These are phyloP conservation scores for Ciconia maguari DNA, from an alignment of 2,113 vertebrate species.

Conservation along the genomic window DNA sequence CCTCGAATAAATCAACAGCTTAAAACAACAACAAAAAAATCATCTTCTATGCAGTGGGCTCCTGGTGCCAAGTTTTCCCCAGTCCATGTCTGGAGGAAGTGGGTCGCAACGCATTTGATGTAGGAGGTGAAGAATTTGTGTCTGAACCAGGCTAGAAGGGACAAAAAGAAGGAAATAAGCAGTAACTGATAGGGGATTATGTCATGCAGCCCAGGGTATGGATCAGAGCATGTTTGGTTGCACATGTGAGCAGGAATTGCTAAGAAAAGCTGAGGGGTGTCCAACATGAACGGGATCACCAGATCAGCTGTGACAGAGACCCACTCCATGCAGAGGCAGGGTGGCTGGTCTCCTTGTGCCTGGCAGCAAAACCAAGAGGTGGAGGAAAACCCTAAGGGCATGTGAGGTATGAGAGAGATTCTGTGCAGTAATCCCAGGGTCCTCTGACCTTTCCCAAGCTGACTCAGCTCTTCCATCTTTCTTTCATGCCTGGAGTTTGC, in stretches of 20 bases:
- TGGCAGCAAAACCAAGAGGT: background rate
- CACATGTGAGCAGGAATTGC: background rate
- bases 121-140: background rate
- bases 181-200: background rate
- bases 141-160: background rate
- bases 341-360: background rate
- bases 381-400: background rate
- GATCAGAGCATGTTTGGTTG: background rate
- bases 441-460: background rate
- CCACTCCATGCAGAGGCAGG: accelerated
- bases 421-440: background rate
- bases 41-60: background rate
- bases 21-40: background rate
- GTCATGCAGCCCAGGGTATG: background rate
- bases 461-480: background rate
- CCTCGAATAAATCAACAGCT: background rate
- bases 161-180: background rate
- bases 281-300: background rate
- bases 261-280: background rate
- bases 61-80: background rate
- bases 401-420: background rate
- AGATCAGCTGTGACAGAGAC: accelerated
- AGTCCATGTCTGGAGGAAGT: background rate
- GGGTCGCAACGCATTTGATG: background rate
- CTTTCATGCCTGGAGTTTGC: background rate